Evolutionary conservation across 1,140 invertebrate species (phyloP), one percentile per base, ranked within the genome.

Genomic region (Drosophila azteca): DNA sequence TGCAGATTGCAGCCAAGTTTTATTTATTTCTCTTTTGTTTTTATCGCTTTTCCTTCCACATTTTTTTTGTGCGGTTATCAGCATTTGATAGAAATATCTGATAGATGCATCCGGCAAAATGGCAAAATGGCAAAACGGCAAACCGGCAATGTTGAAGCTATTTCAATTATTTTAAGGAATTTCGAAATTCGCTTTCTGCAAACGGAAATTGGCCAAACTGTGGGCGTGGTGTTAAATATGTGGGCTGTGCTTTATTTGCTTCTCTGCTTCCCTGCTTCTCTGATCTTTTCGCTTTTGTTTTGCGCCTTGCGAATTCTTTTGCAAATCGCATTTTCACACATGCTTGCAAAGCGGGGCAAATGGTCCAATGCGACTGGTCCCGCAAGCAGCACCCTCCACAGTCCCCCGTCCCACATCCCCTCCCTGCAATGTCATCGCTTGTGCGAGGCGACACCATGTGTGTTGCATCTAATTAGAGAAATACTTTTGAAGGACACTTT

Each of bases 401-500:
- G 31, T 3, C 3, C 51, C 41, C 24, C 3, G 4, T 26, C 4
- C 43, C 15, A 1, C 17, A 1, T 1, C 6, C 43, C 20, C 8
- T 0, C 11, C 7, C 53, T 20, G 59, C 71, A 75, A 75, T 74
- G 71, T 74, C 72, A 72, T 57, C 48, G 43, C 35, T 57, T 49
- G 44, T 60, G 35, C 4, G 35, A 4, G 35, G 35, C 35, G 43
- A 53, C 61, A 54, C 60, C 35, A 67, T 57, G 70, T 73, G 51
- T 49, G 82, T 65, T 60, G 82, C 78, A 81, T 87, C 82, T 87
- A 85, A 85, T 85, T 79, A 90, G 78, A 78, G 77, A 81, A 83
- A 90, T 87, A 87, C 66, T 87, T 84, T 90, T 90, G 88, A 90
- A 90, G 88, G 88, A 87, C 88, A 87, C 88, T 90, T 13, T 39